phyloP scores from a whole-genome alignment of 2,888 invertebrate genomes.

The Eupithecia subumbrata region DNA sequence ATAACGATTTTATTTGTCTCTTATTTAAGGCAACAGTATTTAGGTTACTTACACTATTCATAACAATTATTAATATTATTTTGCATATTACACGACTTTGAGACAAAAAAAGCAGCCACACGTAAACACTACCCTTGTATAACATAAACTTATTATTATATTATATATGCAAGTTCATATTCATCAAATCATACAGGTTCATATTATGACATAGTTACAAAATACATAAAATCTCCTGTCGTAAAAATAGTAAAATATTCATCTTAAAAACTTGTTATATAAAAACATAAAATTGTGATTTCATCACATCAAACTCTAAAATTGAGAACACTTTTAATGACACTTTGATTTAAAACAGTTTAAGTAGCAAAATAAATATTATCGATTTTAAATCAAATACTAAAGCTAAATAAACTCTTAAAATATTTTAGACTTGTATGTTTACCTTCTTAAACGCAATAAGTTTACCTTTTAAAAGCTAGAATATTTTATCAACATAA shows the following conservation, averaged over 20 bases:
- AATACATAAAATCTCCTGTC: background rate
- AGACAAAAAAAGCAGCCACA: background rate
- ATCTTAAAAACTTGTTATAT: background rate
- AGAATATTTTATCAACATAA: background rate
- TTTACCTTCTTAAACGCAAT: background rate
- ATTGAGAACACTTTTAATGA: background rate
- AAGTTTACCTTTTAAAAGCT: background rate
- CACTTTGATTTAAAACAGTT: background rate
- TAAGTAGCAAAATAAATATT: background rate
- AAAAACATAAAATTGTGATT: constrained; percentile 3
- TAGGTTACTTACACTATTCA: background rate
- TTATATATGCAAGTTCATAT: too few relatives aligned
- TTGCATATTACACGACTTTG: too few relatives aligned
- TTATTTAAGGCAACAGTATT: background rate
- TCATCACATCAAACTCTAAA: background rate
- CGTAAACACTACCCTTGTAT: too few relatives aligned
- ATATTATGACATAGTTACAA: background rate
- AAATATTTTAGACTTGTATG: background rate
- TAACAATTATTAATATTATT: background rate
- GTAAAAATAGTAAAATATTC: background rate
- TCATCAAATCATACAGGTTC: too few relatives aligned
- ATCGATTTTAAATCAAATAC: background rate
- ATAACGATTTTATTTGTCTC: too few relatives aligned
- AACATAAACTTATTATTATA: too few relatives aligned
- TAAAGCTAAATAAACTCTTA: background rate